Conservation (phyloP, 2,797 vertebrate species). For the Enteromius fasciolatus region DNA sequence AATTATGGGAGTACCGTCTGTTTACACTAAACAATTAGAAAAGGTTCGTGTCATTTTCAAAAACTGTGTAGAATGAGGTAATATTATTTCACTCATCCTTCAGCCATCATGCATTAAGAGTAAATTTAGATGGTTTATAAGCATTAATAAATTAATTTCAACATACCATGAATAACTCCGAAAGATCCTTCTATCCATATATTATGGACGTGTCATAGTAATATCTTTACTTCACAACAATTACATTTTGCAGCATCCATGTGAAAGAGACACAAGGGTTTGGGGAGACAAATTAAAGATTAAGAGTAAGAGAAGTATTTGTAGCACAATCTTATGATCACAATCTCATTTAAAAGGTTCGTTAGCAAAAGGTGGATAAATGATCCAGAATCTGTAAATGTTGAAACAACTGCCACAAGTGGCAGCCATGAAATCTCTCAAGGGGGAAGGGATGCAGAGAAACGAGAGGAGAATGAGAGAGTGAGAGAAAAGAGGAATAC, state of each 20-base stretch:
- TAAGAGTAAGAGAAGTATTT: background rate
- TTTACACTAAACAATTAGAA: background rate
- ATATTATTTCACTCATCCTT: background rate
- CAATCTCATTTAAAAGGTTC: too few species aligned
- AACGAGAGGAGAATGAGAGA: slow-evolving; percentile 65
- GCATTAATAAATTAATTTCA: background rate
- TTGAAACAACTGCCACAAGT: slow-evolving; percentile 73
- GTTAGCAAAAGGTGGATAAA: background rate
- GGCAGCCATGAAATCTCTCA: slow-evolving; percentile 34
- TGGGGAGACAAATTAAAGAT: background rate
- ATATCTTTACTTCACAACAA: background rate
- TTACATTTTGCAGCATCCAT: background rate
- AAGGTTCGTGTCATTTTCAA: background rate
- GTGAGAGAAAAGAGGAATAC: slow-evolving; percentile 68
- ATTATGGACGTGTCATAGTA: background rate
- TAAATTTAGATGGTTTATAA: background rate
- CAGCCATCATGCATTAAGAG: background rate
- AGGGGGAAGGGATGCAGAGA: slow-evolving; percentile 60
- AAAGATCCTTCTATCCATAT: background rate
- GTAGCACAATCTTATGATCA: background rate
- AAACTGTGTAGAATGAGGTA: background rate
- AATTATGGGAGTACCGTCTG: background rate
- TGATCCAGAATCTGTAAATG: background rate
- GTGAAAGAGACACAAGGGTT: background rate
- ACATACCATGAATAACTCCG: background rate